Percentiles rank a stretch among this genome's conserved stretches.
Conservation (phyloP, 2,113 vertebrate genomes). For the Catharus minimus region DNA sequence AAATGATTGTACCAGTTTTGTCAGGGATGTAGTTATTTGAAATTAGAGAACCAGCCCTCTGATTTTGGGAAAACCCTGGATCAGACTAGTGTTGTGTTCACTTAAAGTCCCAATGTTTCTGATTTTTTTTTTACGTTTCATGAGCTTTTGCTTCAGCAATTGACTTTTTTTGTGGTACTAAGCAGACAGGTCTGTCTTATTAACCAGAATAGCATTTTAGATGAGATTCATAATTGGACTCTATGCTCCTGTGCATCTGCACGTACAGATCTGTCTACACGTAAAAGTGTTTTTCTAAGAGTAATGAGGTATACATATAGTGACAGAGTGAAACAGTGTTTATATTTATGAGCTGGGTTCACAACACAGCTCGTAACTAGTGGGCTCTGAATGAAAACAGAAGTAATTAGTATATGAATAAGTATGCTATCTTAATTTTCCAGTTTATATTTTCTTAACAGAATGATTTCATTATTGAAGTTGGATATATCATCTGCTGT, state of each 20-base stretch:
- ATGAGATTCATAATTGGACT: neutral
- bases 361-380: conserved; percentile 6
- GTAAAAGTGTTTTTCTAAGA: neutral
- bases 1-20: conserved; percentile 31
- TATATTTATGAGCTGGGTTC: conserved; percentile 1
- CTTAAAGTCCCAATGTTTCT: neutral
- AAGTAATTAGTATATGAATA: neutral
- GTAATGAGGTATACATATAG: neutral
- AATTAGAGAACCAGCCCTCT: conserved; percentile 2
- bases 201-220: neutral
- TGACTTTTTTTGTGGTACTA: neutral
- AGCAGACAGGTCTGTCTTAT: neutral
- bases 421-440: neutral
- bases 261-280: neutral
- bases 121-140: neutral
- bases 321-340: conserved; percentile 30
- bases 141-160: neutral
- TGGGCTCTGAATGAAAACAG: neutral
- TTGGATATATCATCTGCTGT: neutral
- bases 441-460: neutral
- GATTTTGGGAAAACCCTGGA: conserved; percentile 31
- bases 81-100: neutral
- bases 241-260: neutral
- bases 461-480: neutral
- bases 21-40: neutral